phyloP scores from a whole-genome alignment of 1,140 invertebrate genomes.

The Maconellicoccus hirsutus region DNA sequence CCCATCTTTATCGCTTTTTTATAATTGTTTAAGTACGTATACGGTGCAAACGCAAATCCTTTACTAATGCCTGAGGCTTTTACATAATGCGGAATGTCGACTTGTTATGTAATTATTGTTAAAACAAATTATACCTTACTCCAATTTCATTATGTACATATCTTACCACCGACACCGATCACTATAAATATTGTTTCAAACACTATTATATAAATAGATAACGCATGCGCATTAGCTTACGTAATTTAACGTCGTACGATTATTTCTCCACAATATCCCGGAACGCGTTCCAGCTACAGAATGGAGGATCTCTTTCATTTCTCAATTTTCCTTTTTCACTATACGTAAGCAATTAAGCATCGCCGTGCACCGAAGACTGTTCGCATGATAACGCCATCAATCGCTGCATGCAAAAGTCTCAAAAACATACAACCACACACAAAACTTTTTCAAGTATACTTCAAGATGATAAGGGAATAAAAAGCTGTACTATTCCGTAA shows the following conservation, averaged over 20 bases:
- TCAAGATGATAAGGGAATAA: too few relatives aligned
- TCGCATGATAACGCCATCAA: too few relatives aligned
- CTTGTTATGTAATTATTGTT: background rate
- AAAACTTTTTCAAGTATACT: too few relatives aligned
- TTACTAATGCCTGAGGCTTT: slow-evolving; percentile 7
- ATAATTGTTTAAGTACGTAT: background rate
- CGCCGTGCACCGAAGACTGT: too few relatives aligned
- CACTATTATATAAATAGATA: background rate
- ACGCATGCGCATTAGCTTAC: background rate
- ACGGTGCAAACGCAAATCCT: slow-evolving; percentile 18
- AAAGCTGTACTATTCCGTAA: too few relatives aligned
- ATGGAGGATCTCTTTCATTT: too few relatives aligned
- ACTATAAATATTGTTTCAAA: background rate
- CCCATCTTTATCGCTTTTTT: background rate
- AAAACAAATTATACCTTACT: background rate
- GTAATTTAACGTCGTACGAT: background rate
- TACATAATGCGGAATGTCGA: slow-evolving; percentile 17
- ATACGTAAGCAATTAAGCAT: too few relatives aligned
- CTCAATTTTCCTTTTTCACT: too few relatives aligned
- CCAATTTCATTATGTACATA: background rate
- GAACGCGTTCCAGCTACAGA: too few relatives aligned
- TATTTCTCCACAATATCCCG: background rate
- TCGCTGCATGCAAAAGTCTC: too few relatives aligned
- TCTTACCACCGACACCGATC: background rate
- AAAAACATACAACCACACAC: too few relatives aligned